A percentile compares a stretch with the other conserved stretches of the same genome.
Evolutionary conservation across 1,140 invertebrate genomes (phyloP).

Genomic region (Lutraria rhynchaena): DNA sequence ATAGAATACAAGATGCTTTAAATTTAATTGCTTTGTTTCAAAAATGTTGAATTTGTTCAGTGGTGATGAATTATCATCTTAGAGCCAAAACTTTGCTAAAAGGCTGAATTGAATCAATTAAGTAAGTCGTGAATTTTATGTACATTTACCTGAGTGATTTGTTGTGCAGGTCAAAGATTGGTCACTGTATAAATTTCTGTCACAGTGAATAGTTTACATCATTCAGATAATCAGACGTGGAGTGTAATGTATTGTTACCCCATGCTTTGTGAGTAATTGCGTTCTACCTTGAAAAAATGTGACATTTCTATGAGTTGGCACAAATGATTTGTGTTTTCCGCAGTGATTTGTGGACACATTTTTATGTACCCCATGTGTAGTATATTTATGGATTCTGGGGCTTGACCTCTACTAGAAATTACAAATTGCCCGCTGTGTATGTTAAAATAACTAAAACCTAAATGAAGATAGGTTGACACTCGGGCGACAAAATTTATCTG

Average conservation of each 20-base stretch:
- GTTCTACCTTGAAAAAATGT: slow-evolving; percentile 13
- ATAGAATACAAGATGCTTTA: too few relatives aligned
- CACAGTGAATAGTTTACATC: background rate
- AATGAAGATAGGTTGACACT: too few relatives aligned
- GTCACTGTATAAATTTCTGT: background rate
- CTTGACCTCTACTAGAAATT: background rate
- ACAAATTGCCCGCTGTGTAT: slow-evolving; percentile 7
- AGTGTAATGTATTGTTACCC: slow-evolving; percentile 2
- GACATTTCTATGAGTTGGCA: slow-evolving; percentile 15
- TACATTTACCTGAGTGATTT: too few relatives aligned
- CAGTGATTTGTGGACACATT: slow-evolving; percentile 3
- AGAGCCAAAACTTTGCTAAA: too few relatives aligned
- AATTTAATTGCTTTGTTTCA: too few relatives aligned
- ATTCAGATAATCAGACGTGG: background rate
- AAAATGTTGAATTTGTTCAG: too few relatives aligned
- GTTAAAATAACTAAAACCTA: too few relatives aligned
- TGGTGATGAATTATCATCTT: too few relatives aligned
- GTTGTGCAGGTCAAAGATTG: background rate
- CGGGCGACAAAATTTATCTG: too few relatives aligned
- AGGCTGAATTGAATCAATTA: too few relatives aligned
- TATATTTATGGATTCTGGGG: slow-evolving; percentile 29
- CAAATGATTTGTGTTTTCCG: slow-evolving; percentile 13
- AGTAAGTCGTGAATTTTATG: too few relatives aligned
- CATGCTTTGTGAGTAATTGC: slow-evolving; percentile 10
- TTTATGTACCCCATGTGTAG: background rate